Evolutionary conservation across 2,797 vertebrate species (phyloP).

Genomic region (Tragelaphus eurycerus): DNA sequence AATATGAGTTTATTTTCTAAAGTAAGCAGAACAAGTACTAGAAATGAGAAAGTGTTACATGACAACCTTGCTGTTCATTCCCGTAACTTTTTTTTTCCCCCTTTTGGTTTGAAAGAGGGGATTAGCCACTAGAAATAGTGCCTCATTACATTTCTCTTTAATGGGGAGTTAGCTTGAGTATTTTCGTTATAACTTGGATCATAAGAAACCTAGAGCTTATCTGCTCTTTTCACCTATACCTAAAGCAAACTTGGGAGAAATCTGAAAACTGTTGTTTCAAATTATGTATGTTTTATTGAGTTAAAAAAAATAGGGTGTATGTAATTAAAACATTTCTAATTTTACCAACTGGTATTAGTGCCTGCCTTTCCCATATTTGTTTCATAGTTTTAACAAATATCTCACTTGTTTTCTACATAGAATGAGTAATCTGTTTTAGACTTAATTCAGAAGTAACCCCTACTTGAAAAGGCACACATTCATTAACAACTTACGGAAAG

Average conservation of each 20-base stretch:
- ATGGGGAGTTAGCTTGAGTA: constrained; percentile 46
- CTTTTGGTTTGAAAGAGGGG: constrained; percentile 48
- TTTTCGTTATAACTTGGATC: constrained; percentile 61
- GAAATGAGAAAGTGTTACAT: constrained; percentile 35
- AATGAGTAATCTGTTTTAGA: background rate
- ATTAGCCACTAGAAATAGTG: constrained; percentile 51
- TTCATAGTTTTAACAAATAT: background rate
- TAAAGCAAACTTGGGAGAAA: constrained; percentile 58
- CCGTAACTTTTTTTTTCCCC: background rate
- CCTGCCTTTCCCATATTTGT: constrained; percentile 45
- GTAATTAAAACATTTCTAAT: constrained; percentile 69
- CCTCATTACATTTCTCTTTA: constrained; percentile 55
- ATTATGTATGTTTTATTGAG: constrained; percentile 29
- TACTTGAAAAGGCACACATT: constrained; percentile 16
- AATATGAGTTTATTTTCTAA: constrained; percentile 64
- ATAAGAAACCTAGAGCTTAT: constrained; percentile 3
- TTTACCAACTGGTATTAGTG: constrained; percentile 51
- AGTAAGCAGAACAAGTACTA: constrained; percentile 43
- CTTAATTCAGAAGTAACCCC: constrained; percentile 5
- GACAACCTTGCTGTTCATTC: constrained; percentile 18
- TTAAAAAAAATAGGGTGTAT: constrained; percentile 33
- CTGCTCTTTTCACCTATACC: constrained; percentile 17
- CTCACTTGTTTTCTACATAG: constrained; percentile 11
- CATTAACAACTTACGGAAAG: background rate
- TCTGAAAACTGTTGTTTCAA: constrained; percentile 54